phyloP scores from a whole-genome alignment of 2,113 vertebrate genomes.

The Mobula hypostoma region DNA sequence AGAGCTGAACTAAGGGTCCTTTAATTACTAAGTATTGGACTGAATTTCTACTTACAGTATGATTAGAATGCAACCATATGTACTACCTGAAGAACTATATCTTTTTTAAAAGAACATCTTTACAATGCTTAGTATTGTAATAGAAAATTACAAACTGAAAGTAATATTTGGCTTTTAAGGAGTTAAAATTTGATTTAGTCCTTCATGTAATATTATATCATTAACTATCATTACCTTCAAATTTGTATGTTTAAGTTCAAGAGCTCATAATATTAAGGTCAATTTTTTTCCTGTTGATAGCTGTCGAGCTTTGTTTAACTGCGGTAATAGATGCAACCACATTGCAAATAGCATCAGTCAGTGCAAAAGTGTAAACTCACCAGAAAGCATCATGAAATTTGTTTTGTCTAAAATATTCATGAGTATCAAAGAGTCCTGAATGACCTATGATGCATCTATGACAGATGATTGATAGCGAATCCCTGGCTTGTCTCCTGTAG shows the following conservation, averaged over 20 bases:
- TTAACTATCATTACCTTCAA: constrained; percentile 14
- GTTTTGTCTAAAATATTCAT: constrained; percentile 76
- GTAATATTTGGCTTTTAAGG: background rate
- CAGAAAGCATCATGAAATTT: constrained; percentile 62
- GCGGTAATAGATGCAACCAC: constrained; percentile 28
- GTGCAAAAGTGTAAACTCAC: constrained; percentile 57
- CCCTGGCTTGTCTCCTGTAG: constrained; percentile 64
- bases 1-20: background rate
- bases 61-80: background rate
- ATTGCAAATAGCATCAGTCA: constrained; percentile 52
- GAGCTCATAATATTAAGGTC: constrained; percentile 4
- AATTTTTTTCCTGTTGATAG: background rate
- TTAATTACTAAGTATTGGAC: background rate
- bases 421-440: constrained; percentile 71
- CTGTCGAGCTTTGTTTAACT: constrained; percentile 44
- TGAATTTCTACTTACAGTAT: background rate
- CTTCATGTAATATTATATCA: constrained; percentile 24
- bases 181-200: background rate
- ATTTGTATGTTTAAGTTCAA: constrained; percentile 32
- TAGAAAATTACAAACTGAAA: background rate
- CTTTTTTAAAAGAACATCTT: background rate
- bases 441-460: constrained; percentile 68
- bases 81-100: background rate
- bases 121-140: background rate
- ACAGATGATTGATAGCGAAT: constrained; percentile 67